Base-by-base conservation (phyloP, 1,140 invertebrate genomes). In the Chymomyza costata region DNA sequence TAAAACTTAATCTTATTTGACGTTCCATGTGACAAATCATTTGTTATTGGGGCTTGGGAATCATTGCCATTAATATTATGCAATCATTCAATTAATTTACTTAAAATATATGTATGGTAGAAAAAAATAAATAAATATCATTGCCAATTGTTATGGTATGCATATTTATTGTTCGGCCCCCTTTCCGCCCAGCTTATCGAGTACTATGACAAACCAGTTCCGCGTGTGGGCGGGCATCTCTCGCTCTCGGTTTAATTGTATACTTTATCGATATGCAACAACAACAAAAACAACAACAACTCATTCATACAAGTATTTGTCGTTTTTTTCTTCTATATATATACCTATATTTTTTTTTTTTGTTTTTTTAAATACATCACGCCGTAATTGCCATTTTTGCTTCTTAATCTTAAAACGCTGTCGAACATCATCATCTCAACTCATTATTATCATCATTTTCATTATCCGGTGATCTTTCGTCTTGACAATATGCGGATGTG, bases 381-480 rank as follows among this genome's bases (percentile, higher is more conserved):
- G n/a, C n/a, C n/a, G n/a, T n/a, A n/a, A n/a, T n/a, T n/a, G n/a
- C 46, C n/a, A 35, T 34, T 31, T 7, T 21, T 52, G 17, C n/a
- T 7, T 18, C 14, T 8, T 19, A 17, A 40, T 40, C 16, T 17
- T n/a, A n/a, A n/a, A n/a, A 14, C 38, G 52, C 7, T 39, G 49
- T 50, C 55, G 61, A 66, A 54, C 60, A 59, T 41, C 48, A 50
- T 50, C 64, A 65, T n/a, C n/a, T n/a, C n/a, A n/a, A n/a, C n/a
- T n/a, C n/a, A n/a, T n/a, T n/a, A n/a, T n/a, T n/a, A n/a, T n/a
- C n/a, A n/a, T n/a, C n/a, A n/a, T n/a, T n/a, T n/a, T n/a, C n/a
- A n/a, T n/a, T n/a, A n/a, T 67, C 61, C 64, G 64, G 64, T 67
- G 61, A 65, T 59, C 57, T 53, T 17, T 47, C 41, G 56, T 43